Evolutionary conservation across 2,113 vertebrate genomes (phyloP).

Genomic region (Chloropsis hardwickii): DNA sequence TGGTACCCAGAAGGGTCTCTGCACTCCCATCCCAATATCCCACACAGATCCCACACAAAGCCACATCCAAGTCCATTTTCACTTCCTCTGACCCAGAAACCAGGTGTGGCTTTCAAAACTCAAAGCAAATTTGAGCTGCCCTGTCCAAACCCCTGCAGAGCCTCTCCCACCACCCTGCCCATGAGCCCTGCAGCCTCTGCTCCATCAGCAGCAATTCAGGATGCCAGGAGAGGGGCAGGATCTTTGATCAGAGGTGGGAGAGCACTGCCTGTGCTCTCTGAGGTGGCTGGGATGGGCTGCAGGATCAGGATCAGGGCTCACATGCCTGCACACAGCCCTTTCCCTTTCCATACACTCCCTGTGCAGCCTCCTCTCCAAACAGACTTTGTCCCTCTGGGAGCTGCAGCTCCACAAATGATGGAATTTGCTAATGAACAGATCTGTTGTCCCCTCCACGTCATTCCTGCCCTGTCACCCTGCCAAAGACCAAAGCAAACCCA

Average conservation of each 20-base stretch:
- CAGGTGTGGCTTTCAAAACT: neutral
- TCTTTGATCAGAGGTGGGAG: fast-evolving
- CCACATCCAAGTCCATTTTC: neutral
- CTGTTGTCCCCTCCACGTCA: neutral
- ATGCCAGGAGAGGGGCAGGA: neutral
- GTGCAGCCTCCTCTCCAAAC: neutral
- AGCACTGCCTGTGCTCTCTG: neutral
- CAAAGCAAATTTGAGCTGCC: neutral
- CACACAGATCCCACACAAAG: neutral
- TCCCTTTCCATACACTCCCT: neutral
- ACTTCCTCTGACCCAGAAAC: neutral
- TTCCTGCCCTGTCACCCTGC: neutral
- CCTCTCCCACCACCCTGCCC: neutral
- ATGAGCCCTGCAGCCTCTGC: neutral
- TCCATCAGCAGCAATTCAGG: neutral
- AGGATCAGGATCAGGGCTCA: neutral
- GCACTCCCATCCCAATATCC: neutral
- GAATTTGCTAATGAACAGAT: fast-evolving
- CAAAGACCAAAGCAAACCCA: neutral
- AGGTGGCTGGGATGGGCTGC: neutral
- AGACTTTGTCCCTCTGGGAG: neutral
- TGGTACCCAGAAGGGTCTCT: neutral
- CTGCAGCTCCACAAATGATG: neutral
- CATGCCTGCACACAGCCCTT: neutral
- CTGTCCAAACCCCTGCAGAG: neutral